Evolutionary conservation across 2,888 invertebrate genomes (phyloP).

Genomic region (Stegophylla sp.): DNA sequence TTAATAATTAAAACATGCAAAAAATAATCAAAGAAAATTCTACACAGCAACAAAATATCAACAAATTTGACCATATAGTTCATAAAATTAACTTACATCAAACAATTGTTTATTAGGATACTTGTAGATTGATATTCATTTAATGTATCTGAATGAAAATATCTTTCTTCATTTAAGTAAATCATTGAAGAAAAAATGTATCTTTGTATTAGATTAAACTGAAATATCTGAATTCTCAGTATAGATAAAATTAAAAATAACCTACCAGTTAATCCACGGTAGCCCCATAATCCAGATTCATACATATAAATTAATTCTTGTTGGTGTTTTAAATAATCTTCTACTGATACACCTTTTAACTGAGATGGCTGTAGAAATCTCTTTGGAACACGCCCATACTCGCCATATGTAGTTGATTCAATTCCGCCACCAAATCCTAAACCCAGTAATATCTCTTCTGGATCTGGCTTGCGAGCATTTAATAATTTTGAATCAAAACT

Average conservation of each 20-base stretch:
- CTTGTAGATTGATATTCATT: slow-evolving; percentile 43
- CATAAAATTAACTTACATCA: slow-evolving; percentile 46
- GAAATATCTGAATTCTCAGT: not conserved
- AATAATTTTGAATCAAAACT: slow-evolving; percentile 79
- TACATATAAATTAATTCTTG: slow-evolving; percentile 76
- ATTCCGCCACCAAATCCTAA: slow-evolving; percentile 75
- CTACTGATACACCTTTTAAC: slow-evolving; percentile 78
- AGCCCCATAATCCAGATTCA: slow-evolving; percentile 78
- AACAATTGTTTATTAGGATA: slow-evolving; percentile 37
- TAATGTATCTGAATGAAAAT: slow-evolving; percentile 52
- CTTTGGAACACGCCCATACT: slow-evolving; percentile 79
- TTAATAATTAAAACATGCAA: slow-evolving; percentile 43
- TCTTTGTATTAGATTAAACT: slow-evolving; percentile 15
- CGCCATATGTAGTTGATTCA: slow-evolving; percentile 60
- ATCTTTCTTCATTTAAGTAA: slow-evolving; percentile 35
- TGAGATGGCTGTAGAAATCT: slow-evolving; percentile 83
- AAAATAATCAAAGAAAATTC: slow-evolving; percentile 39
- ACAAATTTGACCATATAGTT: slow-evolving; percentile 40
- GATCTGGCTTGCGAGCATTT: slow-evolving; percentile 84
- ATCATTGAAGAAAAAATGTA: slow-evolving; percentile 7
- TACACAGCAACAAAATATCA: slow-evolving; percentile 36
- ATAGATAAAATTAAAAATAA: slow-evolving; percentile 35
- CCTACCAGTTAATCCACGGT: slow-evolving; percentile 77
- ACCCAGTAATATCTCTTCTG: slow-evolving; percentile 83
- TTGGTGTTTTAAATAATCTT: slow-evolving; percentile 77